phyloP scores from a whole-genome alignment of 2,797 vertebrate genomes.

The Artibeus jamaicensis region DNA sequence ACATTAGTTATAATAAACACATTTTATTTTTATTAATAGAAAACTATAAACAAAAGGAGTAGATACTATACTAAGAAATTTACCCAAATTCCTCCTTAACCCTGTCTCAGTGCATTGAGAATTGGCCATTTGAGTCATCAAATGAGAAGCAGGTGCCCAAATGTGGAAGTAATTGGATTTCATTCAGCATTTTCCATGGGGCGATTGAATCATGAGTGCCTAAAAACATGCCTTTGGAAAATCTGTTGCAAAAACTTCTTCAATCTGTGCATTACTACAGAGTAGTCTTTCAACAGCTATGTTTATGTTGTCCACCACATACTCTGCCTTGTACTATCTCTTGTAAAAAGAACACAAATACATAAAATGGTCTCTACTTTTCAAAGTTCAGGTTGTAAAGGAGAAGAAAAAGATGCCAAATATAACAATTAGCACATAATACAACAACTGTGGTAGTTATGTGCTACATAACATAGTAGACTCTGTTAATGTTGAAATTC shows the following conservation, averaged over 20 bases:
- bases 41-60: constrained; percentile 46
- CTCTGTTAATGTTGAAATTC: background rate
- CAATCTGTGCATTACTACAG: constrained; percentile 24
- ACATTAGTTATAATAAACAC: background rate
- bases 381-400: constrained; percentile 1
- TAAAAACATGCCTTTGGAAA: constrained; percentile 57
- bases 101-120: background rate
- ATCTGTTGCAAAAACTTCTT: constrained; percentile 33
- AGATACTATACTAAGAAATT: constrained; percentile 40
- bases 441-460: background rate
- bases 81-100: constrained; percentile 43
- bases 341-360: background rate
- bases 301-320: background rate
- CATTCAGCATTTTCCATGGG: constrained; percentile 46
- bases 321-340: background rate
- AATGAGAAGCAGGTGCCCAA: constrained; percentile 39
- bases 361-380: background rate
- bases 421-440: background rate
- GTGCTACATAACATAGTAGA: background rate
- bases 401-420: background rate
- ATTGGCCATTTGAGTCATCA: constrained; percentile 30
- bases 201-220: constrained; percentile 35
- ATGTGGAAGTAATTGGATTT: constrained; percentile 64
- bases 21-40: constrained; percentile 44
- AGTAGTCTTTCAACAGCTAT: constrained; percentile 18